Conservation (phyloP, 2,797 vertebrate genomes). For the Simalia tracyae region DNA sequence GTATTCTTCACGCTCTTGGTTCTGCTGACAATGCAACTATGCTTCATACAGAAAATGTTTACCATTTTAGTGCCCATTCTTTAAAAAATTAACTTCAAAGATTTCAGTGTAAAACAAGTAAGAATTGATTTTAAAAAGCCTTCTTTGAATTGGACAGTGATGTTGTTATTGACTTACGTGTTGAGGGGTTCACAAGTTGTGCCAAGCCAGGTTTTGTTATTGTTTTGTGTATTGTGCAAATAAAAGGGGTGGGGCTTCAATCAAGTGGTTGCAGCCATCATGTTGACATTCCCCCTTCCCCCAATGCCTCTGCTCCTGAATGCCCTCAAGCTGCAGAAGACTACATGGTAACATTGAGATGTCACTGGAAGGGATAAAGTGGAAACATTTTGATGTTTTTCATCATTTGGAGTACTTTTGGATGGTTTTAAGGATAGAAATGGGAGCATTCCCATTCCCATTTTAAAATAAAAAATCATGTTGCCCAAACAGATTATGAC, state of each 20-base stretch:
- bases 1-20: background rate
- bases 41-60: background rate
- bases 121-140: background rate
- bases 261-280: background rate
- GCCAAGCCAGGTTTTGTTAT: background rate
- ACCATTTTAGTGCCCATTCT: background rate
- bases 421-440: background rate
- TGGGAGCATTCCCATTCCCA: background rate
- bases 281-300: background rate
- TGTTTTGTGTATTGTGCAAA: background rate
- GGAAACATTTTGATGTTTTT: background rate
- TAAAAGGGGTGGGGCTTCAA: background rate
- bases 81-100: background rate
- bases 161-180: background rate
- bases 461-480: too few relatives aligned
- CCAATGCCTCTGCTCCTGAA: background rate
- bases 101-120: background rate
- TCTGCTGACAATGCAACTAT: background rate
- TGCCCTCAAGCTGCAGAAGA: background rate
- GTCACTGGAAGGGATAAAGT: background rate
- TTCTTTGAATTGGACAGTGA: background rate
- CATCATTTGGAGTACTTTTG: background rate
- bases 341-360: background rate
- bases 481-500: too few relatives aligned
- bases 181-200: background rate